phyloP scores from a whole-genome alignment of 2,797 vertebrate genomes.

The Erithacus rubecula region DNA sequence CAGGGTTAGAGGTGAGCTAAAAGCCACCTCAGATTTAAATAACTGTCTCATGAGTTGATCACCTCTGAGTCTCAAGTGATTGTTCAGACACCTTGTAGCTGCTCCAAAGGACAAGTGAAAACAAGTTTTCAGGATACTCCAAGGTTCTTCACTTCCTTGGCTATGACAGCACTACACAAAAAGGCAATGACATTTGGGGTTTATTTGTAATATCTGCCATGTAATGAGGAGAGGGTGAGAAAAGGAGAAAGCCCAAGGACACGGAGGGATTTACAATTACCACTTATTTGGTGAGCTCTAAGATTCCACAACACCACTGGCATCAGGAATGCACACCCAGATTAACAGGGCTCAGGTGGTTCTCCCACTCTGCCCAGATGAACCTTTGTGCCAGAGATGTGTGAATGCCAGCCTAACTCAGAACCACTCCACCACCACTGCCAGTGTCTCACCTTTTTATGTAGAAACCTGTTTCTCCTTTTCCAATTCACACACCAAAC shows the following conservation, averaged over 20 bases:
- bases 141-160: not conserved
- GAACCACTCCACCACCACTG: not conserved
- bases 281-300: not conserved
- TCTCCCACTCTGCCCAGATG: not conserved
- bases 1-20: not conserved
- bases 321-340: not conserved
- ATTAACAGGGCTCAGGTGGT: not conserved
- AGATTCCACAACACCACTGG: not conserved
- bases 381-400: not conserved
- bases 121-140: not conserved
- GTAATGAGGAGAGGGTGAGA: not conserved
- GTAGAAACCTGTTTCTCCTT: not conserved
- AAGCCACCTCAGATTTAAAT: constrained; percentile 4
- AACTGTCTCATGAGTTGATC: not conserved
- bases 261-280: not conserved
- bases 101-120: not conserved
- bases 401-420: not conserved
- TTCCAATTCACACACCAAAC: not conserved
- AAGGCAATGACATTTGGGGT: not conserved
- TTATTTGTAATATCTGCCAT: not conserved
- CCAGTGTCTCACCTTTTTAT: not conserved
- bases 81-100: constrained; percentile 19
- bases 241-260: not conserved
- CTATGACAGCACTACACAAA: not conserved
- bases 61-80: not conserved